phyloP scores from a whole-genome alignment of 2,113 vertebrate species.

The Trogon surrucura region DNA sequence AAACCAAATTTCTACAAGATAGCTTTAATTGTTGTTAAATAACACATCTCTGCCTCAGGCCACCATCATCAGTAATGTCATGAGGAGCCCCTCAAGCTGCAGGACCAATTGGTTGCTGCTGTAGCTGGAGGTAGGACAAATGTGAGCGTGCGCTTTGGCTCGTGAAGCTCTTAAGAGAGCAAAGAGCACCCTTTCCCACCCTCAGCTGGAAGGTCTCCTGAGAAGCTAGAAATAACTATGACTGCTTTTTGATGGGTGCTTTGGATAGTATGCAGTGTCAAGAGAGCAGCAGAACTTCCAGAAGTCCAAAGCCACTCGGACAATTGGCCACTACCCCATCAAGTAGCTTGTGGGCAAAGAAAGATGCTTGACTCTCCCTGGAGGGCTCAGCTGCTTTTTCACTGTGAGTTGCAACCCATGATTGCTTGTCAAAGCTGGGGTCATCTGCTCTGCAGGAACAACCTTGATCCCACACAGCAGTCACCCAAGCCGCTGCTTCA shows the following conservation, averaged over 20 bases:
- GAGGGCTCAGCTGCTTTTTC: background rate
- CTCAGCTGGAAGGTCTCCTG: background rate
- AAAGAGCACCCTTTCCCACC: background rate
- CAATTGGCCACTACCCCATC: background rate
- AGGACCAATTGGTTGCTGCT: background rate
- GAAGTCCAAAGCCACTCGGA: background rate
- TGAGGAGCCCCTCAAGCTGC: fast-evolving
- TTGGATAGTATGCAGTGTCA: background rate
- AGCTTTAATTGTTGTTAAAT: background rate
- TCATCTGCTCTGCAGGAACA: background rate
- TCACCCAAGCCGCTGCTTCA: background rate
- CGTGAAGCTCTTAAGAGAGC: background rate
- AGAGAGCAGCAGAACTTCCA: background rate
- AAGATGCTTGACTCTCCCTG: background rate
- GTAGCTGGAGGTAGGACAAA: background rate
- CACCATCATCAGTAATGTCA: background rate
- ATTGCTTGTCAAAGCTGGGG: background rate
- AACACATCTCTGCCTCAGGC: background rate
- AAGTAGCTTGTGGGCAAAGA: background rate
- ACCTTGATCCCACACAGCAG: background rate
- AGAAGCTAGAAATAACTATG: background rate
- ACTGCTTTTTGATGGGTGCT: background rate
- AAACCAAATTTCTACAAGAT: background rate
- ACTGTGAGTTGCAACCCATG: background rate
- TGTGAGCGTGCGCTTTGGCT: background rate